Evolutionary conservation across 2,888 invertebrate species (phyloP), one percentile per base, ranked within the genome.

Genomic region (Caenorhabditis panamensis): DNA sequence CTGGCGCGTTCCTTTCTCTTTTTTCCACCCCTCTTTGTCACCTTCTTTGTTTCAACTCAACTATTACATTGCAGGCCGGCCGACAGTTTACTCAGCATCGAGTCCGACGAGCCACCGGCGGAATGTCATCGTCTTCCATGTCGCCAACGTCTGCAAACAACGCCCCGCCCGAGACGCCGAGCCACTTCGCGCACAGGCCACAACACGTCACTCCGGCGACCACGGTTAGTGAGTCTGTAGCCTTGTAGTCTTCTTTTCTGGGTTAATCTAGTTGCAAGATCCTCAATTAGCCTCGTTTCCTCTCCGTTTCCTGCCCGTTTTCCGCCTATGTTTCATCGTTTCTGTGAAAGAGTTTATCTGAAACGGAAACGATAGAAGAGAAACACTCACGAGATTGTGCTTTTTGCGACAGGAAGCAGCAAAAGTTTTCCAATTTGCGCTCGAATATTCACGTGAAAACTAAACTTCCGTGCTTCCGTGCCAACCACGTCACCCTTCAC

Each of bases 111-210:
- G n/a, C n/a, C n/a, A n/a, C 44, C 28, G 41, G 59, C 16, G 18
- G 26, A 5, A 31, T 22, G 41, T 41, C 61, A 1, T 22, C 49
- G 6, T 37, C 37, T 11, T 61, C 61, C 22, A 76, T 66, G 69
- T 66, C 69, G 9, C 36, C 63, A 4, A 49, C 75, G 16, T 31
- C 62, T 9, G 44, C 56, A 47, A 56, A 59, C 53, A 61, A 20
- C 51, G 44, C 61, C 22, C 72, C 72, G 16, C 18, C 41, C 13
- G 37, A n/a, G n/a, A n/a, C 53, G 51, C 58, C 49, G 73, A 73
- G 73, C 73, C 59, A 73, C 58, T 72, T 72, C 47, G 64, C 72
- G 56, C 72, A 72, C 51, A 31, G 64, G 5, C 66, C 73, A 16
- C 73, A 73, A 22, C 58, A 64, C 59, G 73, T 66, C 59, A 58